Conservation (phyloP, 2,888 invertebrate species). For the Neocrepidodera transversa region DNA sequence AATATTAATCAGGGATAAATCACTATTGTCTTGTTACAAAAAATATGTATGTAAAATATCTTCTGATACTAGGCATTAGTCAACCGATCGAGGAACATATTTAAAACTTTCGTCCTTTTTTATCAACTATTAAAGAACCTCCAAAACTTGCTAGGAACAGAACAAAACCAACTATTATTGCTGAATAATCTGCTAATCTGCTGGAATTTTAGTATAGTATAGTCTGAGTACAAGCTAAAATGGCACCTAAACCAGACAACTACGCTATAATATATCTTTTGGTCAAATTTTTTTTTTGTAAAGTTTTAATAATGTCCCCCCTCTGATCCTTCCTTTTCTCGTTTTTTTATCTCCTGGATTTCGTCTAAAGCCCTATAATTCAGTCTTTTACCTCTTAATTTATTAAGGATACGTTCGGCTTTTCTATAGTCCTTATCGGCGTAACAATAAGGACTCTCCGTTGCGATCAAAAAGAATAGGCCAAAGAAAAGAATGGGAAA, state of each 20-base stretch:
- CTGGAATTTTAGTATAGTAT: slow-evolving; percentile 73
- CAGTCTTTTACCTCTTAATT: slow-evolving; percentile 38
- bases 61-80: slow-evolving; percentile 69
- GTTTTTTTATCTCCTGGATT: slow-evolving; percentile 37
- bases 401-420: slow-evolving; percentile 31
- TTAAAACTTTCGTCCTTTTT: slow-evolving; percentile 75
- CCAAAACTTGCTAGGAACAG: slow-evolving; percentile 72
- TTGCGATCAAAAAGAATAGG: slow-evolving; percentile 36
- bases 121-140: slow-evolving; percentile 79
- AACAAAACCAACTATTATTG: slow-evolving; percentile 77
- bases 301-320: slow-evolving; percentile 61
- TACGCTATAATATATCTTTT: slow-evolving; percentile 83
- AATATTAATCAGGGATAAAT: slow-evolving; percentile 34
- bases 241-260: slow-evolving; percentile 81
- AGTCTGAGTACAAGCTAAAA: slow-evolving; percentile 78
- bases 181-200: slow-evolving; percentile 66
- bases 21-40: slow-evolving; percentile 62
- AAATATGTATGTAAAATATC: slow-evolving; percentile 69
- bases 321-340: slow-evolving; percentile 33
- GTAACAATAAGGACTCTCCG: slow-evolving; percentile 42
- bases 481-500: slow-evolving; percentile 39
- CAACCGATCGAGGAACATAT: slow-evolving; percentile 72
- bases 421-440: slow-evolving; percentile 32
- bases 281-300: slow-evolving; percentile 66
- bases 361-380: slow-evolving; percentile 51